Percentiles rank a stretch among this genome's conserved stretches.
Evolutionary conservation across 1,140 invertebrate genomes (phyloP).

Genomic region (Mercenaria mercenaria): DNA sequence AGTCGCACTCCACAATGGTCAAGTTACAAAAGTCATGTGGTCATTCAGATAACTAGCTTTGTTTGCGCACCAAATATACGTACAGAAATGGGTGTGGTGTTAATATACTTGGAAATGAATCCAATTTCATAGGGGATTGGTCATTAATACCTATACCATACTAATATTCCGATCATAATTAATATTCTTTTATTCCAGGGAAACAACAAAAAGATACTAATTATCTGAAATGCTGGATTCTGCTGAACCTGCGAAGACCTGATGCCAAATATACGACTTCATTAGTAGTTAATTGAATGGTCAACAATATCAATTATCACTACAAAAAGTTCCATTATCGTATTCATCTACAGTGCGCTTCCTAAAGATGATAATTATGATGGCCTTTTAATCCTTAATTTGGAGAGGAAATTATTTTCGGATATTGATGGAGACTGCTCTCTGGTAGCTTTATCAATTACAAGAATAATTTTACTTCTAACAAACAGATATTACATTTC

Average conservation of each 20-base stretch:
- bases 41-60: not conserved
- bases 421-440: not conserved
- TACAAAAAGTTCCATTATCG: not conserved
- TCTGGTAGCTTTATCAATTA: too few relatives aligned
- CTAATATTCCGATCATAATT: not conserved
- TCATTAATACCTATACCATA: not conserved
- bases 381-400: not conserved
- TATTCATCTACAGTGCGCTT: not conserved
- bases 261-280: not conserved
- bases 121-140: not conserved
- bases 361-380: not conserved
- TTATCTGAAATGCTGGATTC: not conserved
- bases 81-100: not conserved
- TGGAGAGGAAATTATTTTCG: not conserved
- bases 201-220: not conserved
- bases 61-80: not conserved
- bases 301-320: not conserved
- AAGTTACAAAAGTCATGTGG: constrained; percentile 1
- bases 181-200: not conserved
- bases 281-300: not conserved
- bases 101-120: not conserved
- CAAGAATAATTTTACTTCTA: too few relatives aligned
- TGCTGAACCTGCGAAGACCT: too few relatives aligned
- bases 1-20: not conserved
- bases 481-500: too few relatives aligned